Percentiles rank a stretch among this genome's conserved stretches.
Conservation (phyloP, 2,113 vertebrate species). For the Planiliza haematocheilus region DNA sequence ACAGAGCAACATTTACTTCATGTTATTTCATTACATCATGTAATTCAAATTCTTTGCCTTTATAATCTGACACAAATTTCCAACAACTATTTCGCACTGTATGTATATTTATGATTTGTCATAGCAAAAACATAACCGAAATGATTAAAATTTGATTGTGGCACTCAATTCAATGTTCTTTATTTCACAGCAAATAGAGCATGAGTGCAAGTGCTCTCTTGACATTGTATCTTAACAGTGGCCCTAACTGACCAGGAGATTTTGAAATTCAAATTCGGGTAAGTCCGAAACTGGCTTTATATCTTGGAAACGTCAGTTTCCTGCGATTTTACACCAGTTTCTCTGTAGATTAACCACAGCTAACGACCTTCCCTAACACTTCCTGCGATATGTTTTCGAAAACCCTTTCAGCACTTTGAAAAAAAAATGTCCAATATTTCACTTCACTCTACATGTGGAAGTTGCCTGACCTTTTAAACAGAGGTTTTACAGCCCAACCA, state of each 20-base stretch:
- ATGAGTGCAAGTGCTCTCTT: background rate
- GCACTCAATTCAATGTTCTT: too few relatives aligned
- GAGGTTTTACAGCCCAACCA: background rate
- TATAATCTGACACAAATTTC: too few relatives aligned
- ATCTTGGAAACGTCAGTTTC: too few relatives aligned
- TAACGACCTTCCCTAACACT: background rate
- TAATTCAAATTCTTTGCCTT: background rate
- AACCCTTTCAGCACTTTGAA: background rate
- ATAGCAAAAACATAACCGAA: background rate
- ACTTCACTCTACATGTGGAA: background rate
- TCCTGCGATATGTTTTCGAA: background rate
- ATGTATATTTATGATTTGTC: background rate
- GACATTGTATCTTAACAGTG: background rate
- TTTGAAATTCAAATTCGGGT: too few relatives aligned
- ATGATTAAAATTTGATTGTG: too few relatives aligned
- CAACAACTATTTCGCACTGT: background rate
- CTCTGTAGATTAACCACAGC: background rate
- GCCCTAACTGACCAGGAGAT: too few relatives aligned
- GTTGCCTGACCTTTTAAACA: conserved; percentile 30
- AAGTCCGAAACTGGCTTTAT: background rate
- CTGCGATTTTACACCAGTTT: too few relatives aligned
- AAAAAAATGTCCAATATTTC: background rate
- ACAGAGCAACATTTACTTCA: too few relatives aligned
- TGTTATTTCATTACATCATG: too few relatives aligned
- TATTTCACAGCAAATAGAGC: background rate